These are phyloP conservation scores for Oconnorella tubifera DNA, from an alignment of 2,888 invertebrate species.

Conservation along the genomic window DNA sequence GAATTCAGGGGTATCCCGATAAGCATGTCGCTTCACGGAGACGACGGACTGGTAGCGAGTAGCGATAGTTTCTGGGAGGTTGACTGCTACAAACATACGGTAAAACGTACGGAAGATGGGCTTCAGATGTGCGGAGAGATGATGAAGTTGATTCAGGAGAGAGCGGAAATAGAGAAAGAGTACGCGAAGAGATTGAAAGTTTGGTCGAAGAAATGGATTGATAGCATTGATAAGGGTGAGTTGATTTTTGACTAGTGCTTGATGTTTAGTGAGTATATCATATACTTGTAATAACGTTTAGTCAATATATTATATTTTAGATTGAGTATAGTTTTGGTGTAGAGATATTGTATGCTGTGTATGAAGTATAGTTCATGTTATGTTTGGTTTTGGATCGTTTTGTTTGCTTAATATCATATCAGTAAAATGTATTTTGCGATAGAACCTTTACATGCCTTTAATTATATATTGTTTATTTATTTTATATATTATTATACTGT, in stretches of 20 bases:
- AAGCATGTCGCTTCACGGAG: too few relatives aligned
- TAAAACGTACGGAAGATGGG: slow-evolving; percentile 92
- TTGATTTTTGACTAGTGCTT: neutral
- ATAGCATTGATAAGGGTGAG: slow-evolving; percentile 87
- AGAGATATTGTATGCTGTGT: too few relatives aligned
- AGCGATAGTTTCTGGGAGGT: slow-evolving; percentile 97
- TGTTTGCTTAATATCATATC: too few relatives aligned
- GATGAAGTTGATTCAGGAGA: slow-evolving; percentile 80
- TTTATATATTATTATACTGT: too few relatives aligned
- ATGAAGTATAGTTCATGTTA: neutral
- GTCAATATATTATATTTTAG: too few relatives aligned
- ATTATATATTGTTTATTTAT: too few relatives aligned
- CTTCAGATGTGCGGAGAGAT: slow-evolving; percentile 88
- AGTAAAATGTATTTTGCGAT: too few relatives aligned
- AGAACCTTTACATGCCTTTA: too few relatives aligned
- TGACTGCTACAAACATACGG: slow-evolving; percentile 92
- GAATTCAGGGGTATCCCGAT: too few relatives aligned
- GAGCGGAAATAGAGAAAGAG: slow-evolving; percentile 93
- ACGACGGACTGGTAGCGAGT: slow-evolving; percentile 5
- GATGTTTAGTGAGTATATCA: neutral
- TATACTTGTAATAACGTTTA: too few relatives aligned
- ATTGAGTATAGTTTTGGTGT: too few relatives aligned
- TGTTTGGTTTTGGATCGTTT: too few relatives aligned
- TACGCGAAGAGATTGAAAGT: slow-evolving; percentile 90
- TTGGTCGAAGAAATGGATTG: slow-evolving; percentile 98